Conservation (phyloP, 2,113 vertebrate genomes). For the Dipodomys ordii region DNA sequence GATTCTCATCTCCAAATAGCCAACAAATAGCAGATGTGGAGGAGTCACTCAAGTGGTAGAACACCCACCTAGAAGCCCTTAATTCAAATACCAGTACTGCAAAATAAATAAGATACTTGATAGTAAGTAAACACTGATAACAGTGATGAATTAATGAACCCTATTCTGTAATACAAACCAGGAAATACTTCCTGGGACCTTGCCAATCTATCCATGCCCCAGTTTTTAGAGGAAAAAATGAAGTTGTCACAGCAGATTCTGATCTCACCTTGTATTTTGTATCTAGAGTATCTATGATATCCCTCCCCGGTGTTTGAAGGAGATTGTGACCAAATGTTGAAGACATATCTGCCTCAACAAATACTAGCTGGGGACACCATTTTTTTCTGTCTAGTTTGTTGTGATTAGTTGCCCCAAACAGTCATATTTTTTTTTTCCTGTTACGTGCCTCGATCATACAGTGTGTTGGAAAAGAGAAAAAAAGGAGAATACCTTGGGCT, state of each 20-base stretch:
- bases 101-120: not conserved
- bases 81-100: too few species aligned
- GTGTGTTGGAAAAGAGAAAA: not conserved
- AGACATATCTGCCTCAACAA: not conserved
- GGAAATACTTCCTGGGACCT: not conserved
- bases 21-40: too few species aligned
- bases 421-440: not conserved
- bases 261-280: not conserved
- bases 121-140: not conserved
- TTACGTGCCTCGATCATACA: not conserved
- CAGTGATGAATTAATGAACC: not conserved
- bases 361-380: not conserved
- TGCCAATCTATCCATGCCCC: not conserved
- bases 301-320: not conserved
- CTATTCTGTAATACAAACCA: not conserved
- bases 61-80: too few species aligned
- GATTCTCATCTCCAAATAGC: too few species aligned
- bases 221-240: not conserved
- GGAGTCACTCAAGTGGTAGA: too few species aligned
- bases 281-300: not conserved
- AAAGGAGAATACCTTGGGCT: not conserved
- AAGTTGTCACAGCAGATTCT: not conserved
- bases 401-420: not conserved
- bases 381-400: not conserved
- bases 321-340: not conserved